Conservation (phyloP, 2,113 vertebrate genomes). For the Polypterus bichir region DNA sequence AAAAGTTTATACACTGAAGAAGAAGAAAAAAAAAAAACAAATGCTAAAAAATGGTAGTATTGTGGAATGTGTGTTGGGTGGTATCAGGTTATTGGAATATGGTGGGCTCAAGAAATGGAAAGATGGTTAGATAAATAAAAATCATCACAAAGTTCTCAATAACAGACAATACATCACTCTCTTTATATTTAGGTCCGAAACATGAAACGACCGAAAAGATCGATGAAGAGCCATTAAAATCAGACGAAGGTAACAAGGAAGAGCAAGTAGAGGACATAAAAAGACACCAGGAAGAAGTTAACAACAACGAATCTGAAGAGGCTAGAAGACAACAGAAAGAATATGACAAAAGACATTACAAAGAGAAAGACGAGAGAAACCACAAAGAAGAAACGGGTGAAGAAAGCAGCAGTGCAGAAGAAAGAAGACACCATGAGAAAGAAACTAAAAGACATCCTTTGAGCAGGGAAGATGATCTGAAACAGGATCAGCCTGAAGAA, state of each 20-base stretch:
- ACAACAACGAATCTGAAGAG: slow-evolving; percentile 29
- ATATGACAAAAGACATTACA: slow-evolving; percentile 34
- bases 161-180: not conserved
- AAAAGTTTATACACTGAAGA: too few species aligned
- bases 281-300: slow-evolving; percentile 21
- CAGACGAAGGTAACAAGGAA: slow-evolving; percentile 35
- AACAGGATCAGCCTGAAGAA: slow-evolving; percentile 3
- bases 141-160: too few species aligned
- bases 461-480: slow-evolving; percentile 5
- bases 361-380: slow-evolving; percentile 36
- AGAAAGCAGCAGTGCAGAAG: slow-evolving; percentile 30
- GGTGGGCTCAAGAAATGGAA: too few species aligned
- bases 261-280: slow-evolving; percentile 31
- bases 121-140: too few species aligned
- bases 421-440: slow-evolving; percentile 13
- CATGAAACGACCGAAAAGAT: slow-evolving; percentile 46
- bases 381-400: slow-evolving; percentile 15
- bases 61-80: too few species aligned
- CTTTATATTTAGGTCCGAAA: slow-evolving; percentile 47
- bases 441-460: not conserved
- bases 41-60: too few species aligned
- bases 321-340: slow-evolving; percentile 25
- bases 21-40: too few species aligned
- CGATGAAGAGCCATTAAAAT: slow-evolving; percentile 29
- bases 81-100: too few species aligned